Evolutionary conservation across 2,888 invertebrate species (phyloP).

Genomic region (Eulithis testata): DNA sequence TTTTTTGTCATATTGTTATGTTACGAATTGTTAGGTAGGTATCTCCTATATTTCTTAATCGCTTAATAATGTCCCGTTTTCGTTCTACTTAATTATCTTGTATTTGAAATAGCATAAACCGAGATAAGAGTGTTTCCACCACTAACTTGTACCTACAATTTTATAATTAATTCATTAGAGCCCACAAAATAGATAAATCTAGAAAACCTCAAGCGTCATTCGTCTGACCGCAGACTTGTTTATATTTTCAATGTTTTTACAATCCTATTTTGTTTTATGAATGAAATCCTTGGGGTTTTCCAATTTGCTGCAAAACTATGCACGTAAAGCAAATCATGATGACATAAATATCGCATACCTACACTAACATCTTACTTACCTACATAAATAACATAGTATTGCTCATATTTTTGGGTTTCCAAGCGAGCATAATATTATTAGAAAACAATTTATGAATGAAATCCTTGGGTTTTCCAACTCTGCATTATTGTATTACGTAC

Average conservation of each 20-base stretch:
- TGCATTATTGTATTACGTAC: neutral
- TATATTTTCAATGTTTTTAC: conserved; percentile 61
- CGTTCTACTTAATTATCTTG: neutral
- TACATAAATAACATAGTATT: neutral
- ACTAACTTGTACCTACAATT: neutral
- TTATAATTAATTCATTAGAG: conserved; percentile 18
- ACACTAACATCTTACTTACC: neutral
- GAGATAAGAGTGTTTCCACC: conserved; percentile 29
- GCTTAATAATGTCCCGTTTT: conserved; percentile 12
- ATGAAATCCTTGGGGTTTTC: conserved; percentile 73
- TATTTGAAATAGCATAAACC: conserved; percentile 10
- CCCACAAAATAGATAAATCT: conserved; percentile 24
- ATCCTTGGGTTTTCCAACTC: conserved; percentile 14
- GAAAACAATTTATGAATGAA: conserved; percentile 50
- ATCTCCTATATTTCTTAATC: neutral
- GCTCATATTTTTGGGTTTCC: conserved; percentile 5
- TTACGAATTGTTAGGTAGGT: too few relatives aligned
- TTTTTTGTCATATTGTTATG: too few relatives aligned
- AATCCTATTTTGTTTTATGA: conserved; percentile 61
- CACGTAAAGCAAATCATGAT: neutral
- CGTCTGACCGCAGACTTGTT: conserved; percentile 60
- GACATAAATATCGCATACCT: neutral
- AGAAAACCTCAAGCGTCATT: conserved; percentile 28
- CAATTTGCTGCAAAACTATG: conserved; percentile 36
- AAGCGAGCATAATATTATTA: neutral